phyloP scores from a whole-genome alignment of 1,140 invertebrate species.

The Drosophila willistoni region DNA sequence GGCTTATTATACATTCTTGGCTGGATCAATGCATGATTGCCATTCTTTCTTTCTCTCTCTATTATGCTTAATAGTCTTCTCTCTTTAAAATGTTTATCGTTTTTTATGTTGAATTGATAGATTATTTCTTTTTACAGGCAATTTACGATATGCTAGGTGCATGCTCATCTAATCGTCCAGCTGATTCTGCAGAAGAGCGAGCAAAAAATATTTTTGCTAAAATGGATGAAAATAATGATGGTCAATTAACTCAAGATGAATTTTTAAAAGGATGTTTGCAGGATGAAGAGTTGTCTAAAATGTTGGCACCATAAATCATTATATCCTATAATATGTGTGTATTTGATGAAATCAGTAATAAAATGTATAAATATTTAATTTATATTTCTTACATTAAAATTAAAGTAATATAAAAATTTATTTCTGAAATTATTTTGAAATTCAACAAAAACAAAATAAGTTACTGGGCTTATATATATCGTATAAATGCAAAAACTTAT shows the following conservation, averaged over 20 bases:
- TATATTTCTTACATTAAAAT: constrained; percentile 82
- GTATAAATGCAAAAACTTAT: too few species aligned
- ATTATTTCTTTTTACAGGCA: constrained; percentile 87
- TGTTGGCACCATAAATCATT: constrained; percentile 93
- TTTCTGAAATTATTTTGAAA: background rate
- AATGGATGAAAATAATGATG: constrained; percentile 99
- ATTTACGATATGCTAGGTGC: constrained; percentile 99
- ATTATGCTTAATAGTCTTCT: too few species aligned
- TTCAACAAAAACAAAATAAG: background rate
- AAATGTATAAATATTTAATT: constrained; percentile 82
- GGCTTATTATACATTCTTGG: too few species aligned
- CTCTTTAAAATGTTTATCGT: background rate
- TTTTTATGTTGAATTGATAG: background rate
- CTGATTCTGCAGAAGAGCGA: constrained; percentile 96
- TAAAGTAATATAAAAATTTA: constrained; percentile 67
- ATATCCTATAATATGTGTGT: constrained; percentile 78
- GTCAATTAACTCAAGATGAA: constrained; percentile 98
- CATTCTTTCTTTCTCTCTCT: background rate
- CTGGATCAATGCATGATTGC: background rate
- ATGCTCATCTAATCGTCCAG: constrained; percentile 95
- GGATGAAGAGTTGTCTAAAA: constrained; percentile 98
- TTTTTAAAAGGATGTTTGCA: constrained; percentile 99
- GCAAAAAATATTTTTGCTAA: constrained; percentile 99
- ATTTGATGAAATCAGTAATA: constrained; percentile 82
- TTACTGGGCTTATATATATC: background rate